A percentile compares a stretch with the other conserved stretches of the same genome.
phyloP scores from a whole-genome alignment of 2,113 vertebrate species.

The Urocolius indicus region DNA sequence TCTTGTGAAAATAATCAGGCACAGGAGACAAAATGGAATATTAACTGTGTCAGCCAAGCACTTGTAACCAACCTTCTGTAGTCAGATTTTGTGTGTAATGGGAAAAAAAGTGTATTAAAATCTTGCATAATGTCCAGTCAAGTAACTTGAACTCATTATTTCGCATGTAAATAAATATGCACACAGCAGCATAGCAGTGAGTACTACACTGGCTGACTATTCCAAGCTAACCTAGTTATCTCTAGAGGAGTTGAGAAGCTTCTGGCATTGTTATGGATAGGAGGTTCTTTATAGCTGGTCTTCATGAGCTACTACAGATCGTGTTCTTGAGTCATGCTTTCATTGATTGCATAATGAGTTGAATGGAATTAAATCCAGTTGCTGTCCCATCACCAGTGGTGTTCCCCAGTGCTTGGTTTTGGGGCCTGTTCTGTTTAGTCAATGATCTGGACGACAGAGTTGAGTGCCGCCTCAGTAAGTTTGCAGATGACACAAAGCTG shows the following conservation, averaged over 20 bases:
- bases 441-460: no score
- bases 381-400: no score
- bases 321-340: not conserved
- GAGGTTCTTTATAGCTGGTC: not conserved
- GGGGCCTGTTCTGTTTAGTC: no score
- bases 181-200: not conserved
- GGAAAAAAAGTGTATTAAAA: not conserved
- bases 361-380: no score
- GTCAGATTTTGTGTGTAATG: not conserved
- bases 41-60: not conserved
- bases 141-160: not conserved
- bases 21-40: not conserved
- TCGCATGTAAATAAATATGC: not conserved
- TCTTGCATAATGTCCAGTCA: not conserved
- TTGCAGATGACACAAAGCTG: no score
- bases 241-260: not conserved
- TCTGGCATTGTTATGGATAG: not conserved
- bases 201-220: not conserved
- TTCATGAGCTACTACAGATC: not conserved
- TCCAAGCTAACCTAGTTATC: not conserved
- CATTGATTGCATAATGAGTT: not conserved
- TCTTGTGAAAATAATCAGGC: not conserved
- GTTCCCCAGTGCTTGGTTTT: no score
- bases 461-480: no score
- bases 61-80: not conserved